Evolutionary conservation across 1,140 invertebrate species (phyloP).

Genomic region (Drosophila kepulauana): DNA sequence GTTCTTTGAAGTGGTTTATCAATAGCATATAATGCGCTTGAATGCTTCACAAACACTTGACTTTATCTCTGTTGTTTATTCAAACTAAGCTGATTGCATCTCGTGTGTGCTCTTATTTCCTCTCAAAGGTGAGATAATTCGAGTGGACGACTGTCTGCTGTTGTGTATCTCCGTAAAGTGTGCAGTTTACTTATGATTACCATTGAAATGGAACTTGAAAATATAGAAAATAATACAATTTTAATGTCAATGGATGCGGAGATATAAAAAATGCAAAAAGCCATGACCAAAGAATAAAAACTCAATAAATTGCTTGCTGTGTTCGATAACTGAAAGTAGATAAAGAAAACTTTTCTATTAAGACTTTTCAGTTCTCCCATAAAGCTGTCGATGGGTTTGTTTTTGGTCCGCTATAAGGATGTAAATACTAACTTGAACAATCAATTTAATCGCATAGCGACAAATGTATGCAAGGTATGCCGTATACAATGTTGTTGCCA

Average conservation of each 20-base stretch:
- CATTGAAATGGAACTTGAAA: no score
- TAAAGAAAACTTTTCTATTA: no score
- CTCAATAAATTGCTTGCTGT: no score
- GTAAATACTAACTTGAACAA: constrained; percentile 31
- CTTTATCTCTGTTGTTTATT: constrained; percentile 3
- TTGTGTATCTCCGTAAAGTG: no score
- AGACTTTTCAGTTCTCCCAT: no score
- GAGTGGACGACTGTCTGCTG: no score
- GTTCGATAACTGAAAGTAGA: no score
- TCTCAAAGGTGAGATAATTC: no score
- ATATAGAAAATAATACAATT: neutral
- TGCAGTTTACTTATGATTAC: no score
- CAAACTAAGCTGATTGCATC: neutral
- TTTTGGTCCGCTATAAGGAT: constrained; percentile 28
- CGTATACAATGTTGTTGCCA: constrained; percentile 31
- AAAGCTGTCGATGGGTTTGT: neutral
- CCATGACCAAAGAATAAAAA: no score
- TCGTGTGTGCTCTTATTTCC: neutral
- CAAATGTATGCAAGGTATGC: constrained; percentile 47
- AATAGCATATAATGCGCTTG: constrained; percentile 7
- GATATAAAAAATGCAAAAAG: no score
- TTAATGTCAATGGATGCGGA: no score
- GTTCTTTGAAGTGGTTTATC: constrained; percentile 4
- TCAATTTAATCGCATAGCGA: constrained; percentile 43
- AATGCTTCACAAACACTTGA: constrained; percentile 15